Evolutionary conservation across 2,888 invertebrate genomes (phyloP).

Genomic region (Petrolisthes cinctipes): DNA sequence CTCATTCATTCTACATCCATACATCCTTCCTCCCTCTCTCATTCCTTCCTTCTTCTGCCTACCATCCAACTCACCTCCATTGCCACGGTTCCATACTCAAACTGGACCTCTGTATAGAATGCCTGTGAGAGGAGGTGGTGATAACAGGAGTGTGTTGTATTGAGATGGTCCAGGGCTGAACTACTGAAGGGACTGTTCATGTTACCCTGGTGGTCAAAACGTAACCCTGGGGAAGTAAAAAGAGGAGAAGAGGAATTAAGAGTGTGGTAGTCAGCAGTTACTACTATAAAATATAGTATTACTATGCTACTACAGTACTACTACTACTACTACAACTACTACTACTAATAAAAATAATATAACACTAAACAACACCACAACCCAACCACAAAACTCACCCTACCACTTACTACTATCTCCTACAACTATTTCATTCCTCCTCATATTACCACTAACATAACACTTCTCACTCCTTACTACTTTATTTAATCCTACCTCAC

Average conservation of each 20-base stretch:
- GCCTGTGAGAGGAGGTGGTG: constrained; percentile 71
- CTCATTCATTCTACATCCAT: background rate
- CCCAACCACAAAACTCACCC: too few species aligned
- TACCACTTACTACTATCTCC: too few species aligned
- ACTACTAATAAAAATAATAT: background rate
- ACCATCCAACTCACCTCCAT: constrained; percentile 70
- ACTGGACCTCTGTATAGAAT: constrained; percentile 71
- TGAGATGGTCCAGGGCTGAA: constrained; percentile 70
- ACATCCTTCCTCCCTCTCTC: background rate
- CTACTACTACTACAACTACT: background rate
- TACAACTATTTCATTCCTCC: too few species aligned
- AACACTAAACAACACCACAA: too few species aligned
- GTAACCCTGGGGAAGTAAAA: constrained; percentile 64
- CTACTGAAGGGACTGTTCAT: constrained; percentile 71
- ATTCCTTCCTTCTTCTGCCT: too few species aligned
- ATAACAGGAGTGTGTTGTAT: constrained; percentile 72
- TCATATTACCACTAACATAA: too few species aligned
- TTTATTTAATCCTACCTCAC: too few species aligned
- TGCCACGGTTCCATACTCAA: constrained; percentile 71
- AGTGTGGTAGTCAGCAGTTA: background rate
- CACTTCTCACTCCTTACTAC: too few species aligned
- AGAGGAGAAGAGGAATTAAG: background rate
- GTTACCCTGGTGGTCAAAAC: constrained; percentile 69
- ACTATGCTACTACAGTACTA: background rate
- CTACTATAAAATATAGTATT: background rate